Evolutionary conservation across 1,140 invertebrate genomes (phyloP), one percentile per base, ranked within the genome.

Genomic region (Bradysia coprophila): DNA sequence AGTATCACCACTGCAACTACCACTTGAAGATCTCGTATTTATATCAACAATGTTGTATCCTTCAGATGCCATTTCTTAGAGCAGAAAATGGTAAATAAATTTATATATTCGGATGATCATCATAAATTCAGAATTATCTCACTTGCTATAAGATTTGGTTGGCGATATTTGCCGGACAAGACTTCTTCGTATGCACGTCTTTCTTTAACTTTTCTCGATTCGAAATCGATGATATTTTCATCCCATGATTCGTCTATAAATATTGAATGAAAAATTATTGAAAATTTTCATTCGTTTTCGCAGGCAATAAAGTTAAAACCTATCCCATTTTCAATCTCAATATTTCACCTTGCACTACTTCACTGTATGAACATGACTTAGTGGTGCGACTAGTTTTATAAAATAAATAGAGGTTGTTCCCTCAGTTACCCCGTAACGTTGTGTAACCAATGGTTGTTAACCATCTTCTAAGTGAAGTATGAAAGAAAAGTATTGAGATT

Each of bases 151-250:
- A 60, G 49, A 45, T 58, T 60, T 4, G 58, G 58, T 38, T 56
- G 54, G 8, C 58, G 49, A 46, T 55, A 61, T n/a, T 56, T 51
- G 21, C 58, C 57, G 15, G 57, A 59, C 28, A 60, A 55, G 19
- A 61, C 56, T 41, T 61, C 58, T 45, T 61, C 58, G 36, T 61
- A 57, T 1, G 58, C 58, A 4, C 58, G 42, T 1, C 58, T 43
- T 9, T 56, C 58, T 43, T 61, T 61, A 0, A 60, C 50, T 5
- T 57, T 49, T 8, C 57, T 48, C 15, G 53, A 51, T 22, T 61
- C 58, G 36, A 56, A 61, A 45, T 61, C 58, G 31, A 61, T 59
- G 43, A 56, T 56, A 39, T 39, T 21, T 39, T 39, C 38, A 16
- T 39, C 38, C 21, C 21, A 9, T 3, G 38, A 39, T 36, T 36